Evolutionary conservation across 2,888 invertebrate species (phyloP), one percentile per base, ranked within the genome.

Genomic region (Pimpla rufipes): DNA sequence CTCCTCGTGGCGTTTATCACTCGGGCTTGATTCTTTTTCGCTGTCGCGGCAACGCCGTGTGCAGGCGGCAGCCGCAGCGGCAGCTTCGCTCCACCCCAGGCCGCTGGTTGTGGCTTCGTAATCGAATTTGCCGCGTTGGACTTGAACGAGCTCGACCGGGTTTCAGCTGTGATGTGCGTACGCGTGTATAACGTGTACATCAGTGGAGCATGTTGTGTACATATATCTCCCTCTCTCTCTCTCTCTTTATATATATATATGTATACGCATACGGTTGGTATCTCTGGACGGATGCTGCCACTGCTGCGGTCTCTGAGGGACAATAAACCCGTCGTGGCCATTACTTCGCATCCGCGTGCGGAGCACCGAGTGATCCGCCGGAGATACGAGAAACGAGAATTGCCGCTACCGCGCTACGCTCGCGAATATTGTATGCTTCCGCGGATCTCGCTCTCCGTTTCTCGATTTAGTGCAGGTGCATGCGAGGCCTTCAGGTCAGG

Each of bases 61-160:
- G 29, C 29, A 29, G 29, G 3, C 55, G 3, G 37, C 11, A 42
- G 11, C 18, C 8, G 3, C 11, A n/a, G 59, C 2, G 16, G 11
- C 52, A 52, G 37, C 37, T 55, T 37, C 18, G 29, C 29, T n/a
- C n/a, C 21, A 21, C 16, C 6, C 37, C 6, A 13, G 23, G 67
- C n/a, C n/a, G n/a, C 59, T 70, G 59, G 47, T 62, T 79, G 59
- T 47, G 42, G 59, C 42, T 59, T 74, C 66, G 71, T 84, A 85
- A 85, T 84, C 84, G 82, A 84, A 82, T 85, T 81, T 82, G 37
- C 84, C 77, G 78, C n/a, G 70, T 78, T 37, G 77, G 37, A 74
- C 85, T 74, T 45, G 76, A 84, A 74, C 68, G 73, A 45, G 57
- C 13, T 23, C 71, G 59, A 66, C 70, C 50, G 50, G 62, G 67